phyloP scores from a whole-genome alignment of 2,113 vertebrate genomes.

The Carassius gibelio region DNA sequence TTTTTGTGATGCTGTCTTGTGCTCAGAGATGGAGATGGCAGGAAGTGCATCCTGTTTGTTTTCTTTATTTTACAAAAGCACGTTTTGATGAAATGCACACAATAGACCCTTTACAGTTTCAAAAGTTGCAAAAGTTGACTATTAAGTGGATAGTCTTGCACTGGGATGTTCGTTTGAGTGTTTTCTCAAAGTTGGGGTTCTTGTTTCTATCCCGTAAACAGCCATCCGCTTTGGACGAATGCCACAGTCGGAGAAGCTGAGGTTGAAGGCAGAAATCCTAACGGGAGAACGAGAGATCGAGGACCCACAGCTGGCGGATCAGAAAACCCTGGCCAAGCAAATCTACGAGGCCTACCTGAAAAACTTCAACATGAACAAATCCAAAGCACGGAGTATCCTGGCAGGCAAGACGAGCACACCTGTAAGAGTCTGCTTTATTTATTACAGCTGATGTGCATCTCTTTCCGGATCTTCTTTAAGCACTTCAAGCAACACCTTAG shows the following conservation, averaged over 20 bases:
- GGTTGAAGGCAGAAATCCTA: slow-evolving; percentile 92
- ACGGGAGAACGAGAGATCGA: slow-evolving; percentile 82
- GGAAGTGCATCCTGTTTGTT: too few relatives aligned
- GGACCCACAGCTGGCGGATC: slow-evolving; percentile 85
- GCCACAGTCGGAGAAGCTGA: slow-evolving; percentile 96
- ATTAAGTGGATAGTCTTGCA: too few relatives aligned
- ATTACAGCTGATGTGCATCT: too few relatives aligned
- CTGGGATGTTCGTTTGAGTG: too few relatives aligned
- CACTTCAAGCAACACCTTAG: too few relatives aligned
- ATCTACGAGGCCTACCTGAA: slow-evolving; percentile 96
- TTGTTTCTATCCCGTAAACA: slow-evolving; percentile 60
- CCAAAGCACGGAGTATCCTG: slow-evolving; percentile 93
- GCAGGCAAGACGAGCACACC: slow-evolving; percentile 91
- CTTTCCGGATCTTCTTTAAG: too few relatives aligned
- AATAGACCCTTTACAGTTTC: too few relatives aligned
- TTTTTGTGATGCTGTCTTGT: too few relatives aligned
- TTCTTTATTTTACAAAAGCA: too few relatives aligned
- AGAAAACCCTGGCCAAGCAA: slow-evolving; percentile 89
- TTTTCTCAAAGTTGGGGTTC: neutral
- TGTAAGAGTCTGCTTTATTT: slow-evolving; percentile 74
- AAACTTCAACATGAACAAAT: slow-evolving; percentile 99
- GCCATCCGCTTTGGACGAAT: slow-evolving; percentile 97
- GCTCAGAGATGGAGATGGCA: too few relatives aligned
- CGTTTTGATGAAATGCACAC: too few relatives aligned
- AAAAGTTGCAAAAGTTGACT: too few relatives aligned